phyloP scores from a whole-genome alignment of 2,888 invertebrate genomes.

The Ophion costatus region DNA sequence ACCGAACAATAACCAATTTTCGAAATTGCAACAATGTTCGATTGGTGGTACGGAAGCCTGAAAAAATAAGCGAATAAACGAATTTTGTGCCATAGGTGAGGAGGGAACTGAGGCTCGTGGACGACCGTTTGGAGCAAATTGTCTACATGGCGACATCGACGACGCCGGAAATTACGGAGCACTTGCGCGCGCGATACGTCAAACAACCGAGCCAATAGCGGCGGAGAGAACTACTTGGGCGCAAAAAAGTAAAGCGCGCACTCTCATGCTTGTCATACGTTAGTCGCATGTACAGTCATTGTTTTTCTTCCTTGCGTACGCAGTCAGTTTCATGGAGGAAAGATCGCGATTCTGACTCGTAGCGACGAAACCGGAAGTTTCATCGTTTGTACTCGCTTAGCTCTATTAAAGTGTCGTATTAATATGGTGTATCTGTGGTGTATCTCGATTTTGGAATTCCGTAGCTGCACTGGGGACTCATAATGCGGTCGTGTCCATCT shows the following conservation, averaged over 20 bases:
- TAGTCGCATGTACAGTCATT: slow-evolving; percentile 26
- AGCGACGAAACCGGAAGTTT: neutral
- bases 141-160: slow-evolving; percentile 86
- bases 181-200: slow-evolving; percentile 85
- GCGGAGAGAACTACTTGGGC: slow-evolving; percentile 12
- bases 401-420: slow-evolving; percentile 7
- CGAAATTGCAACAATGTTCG: neutral
- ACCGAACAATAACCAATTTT: no score
- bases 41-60: neutral
- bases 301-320: neutral
- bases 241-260: neutral
- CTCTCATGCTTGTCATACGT: neutral
- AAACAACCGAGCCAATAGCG: slow-evolving; percentile 73
- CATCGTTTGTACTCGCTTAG: neutral
- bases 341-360: neutral
- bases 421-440: neutral
- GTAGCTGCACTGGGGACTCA: no score
- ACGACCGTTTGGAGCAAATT: slow-evolving; percentile 81
- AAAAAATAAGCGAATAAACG: neutral
- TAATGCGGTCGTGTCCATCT: no score
- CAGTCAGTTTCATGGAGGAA: slow-evolving; percentile 18
- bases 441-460: neutral
- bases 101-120: slow-evolving; percentile 80
- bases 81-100: slow-evolving; percentile 76
- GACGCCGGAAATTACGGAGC: slow-evolving; percentile 84